phyloP scores from a whole-genome alignment of 2,797 vertebrate species.

The Cetoscarus ocellatus region DNA sequence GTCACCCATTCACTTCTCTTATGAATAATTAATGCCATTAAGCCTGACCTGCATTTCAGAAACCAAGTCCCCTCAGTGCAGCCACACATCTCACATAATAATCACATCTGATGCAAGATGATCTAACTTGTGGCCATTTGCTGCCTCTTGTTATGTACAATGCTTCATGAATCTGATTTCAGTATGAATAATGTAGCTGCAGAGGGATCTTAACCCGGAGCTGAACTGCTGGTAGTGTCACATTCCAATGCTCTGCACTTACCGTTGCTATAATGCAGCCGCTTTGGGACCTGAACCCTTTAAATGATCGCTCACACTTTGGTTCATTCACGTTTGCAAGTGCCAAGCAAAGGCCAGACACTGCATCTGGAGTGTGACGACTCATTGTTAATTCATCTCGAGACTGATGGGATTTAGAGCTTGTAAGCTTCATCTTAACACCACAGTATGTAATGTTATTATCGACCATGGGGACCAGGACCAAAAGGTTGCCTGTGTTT shows the following conservation, averaged over 20 bases:
- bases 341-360: slow-evolving; percentile 44
- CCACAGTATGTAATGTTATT: slow-evolving; percentile 27
- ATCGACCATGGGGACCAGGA: slow-evolving; percentile 25
- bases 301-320: slow-evolving; percentile 31
- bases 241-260: slow-evolving; percentile 42
- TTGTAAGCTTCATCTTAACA: slow-evolving; percentile 38
- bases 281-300: slow-evolving; percentile 41
- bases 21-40: slow-evolving; percentile 71
- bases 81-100: slow-evolving; percentile 58
- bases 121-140: slow-evolving; percentile 42
- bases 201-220: slow-evolving; percentile 57
- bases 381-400: slow-evolving; percentile 64
- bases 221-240: slow-evolving; percentile 63
- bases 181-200: slow-evolving; percentile 64
- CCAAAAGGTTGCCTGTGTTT: slow-evolving; percentile 16
- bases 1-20: slow-evolving; percentile 37
- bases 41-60: slow-evolving; percentile 65
- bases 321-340: slow-evolving; percentile 50
- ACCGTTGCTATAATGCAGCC: slow-evolving; percentile 38
- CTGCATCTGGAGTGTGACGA: slow-evolving; percentile 48
- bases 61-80: slow-evolving; percentile 35
- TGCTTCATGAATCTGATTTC: slow-evolving; percentile 48
- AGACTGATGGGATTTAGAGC: slow-evolving; percentile 49
- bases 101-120: slow-evolving; percentile 56
- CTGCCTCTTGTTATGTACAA: slow-evolving; percentile 51